These are phyloP conservation scores for Drosophila yooni DNA, from an alignment of 2,888 invertebrate species.

Conservation along the genomic window DNA sequence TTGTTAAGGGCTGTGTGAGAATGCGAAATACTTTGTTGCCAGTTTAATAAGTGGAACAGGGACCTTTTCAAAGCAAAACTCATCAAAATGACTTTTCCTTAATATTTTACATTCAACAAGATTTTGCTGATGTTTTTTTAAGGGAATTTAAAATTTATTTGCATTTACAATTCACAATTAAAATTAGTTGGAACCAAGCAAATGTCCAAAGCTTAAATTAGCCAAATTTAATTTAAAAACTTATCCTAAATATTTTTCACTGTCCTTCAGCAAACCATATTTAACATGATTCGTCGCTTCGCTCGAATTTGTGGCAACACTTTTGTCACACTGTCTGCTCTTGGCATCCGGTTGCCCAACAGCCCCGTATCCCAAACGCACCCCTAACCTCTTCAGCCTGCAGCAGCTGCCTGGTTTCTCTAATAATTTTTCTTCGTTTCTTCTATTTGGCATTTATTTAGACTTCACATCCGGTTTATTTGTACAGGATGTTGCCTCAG, in stretches of 20 bases:
- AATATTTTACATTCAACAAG: neutral
- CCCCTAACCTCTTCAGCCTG: neutral
- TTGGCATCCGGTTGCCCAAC: slow-evolving; percentile 41
- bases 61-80: neutral
- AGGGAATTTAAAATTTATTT: neutral
- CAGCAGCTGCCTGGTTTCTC: slow-evolving; percentile 13
- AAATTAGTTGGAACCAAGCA: neutral
- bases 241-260: neutral
- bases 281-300: slow-evolving; percentile 39
- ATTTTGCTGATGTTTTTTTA: neutral
- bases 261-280: slow-evolving; percentile 34
- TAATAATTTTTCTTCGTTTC: slow-evolving; percentile 59
- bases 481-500: slow-evolving; percentile 65
- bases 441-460: slow-evolving; percentile 66
- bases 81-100: neutral
- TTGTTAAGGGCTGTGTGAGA: neutral
- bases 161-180: neutral
- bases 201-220: neutral
- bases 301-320: slow-evolving; percentile 39
- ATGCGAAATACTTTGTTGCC: neutral
- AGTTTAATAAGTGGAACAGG: neutral
- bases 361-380: neutral
- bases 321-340: slow-evolving; percentile 40
- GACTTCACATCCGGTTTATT: slow-evolving; percentile 67
- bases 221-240: neutral